phyloP scores from a whole-genome alignment of 2,113 vertebrate genomes.

The Malurus alboscapulatus region DNA sequence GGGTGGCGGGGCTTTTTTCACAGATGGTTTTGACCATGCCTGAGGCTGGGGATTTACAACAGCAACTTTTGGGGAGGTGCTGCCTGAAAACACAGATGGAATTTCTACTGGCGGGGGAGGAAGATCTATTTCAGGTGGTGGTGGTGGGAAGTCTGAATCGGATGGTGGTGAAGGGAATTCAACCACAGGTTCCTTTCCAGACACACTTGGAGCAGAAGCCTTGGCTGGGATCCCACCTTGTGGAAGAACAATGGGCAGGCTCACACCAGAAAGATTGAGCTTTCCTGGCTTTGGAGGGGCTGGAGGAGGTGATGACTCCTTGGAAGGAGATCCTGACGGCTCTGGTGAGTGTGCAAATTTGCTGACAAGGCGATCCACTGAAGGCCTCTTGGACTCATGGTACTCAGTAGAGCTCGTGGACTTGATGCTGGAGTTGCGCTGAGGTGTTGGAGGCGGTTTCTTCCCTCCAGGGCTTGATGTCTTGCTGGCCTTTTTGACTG shows the following conservation, averaged over 20 bases:
- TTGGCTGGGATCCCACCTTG: constrained; percentile 70
- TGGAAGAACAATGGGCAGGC: constrained; percentile 80
- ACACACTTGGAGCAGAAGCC: constrained; percentile 3
- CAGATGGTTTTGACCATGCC: constrained; percentile 81
- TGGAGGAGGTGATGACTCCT: constrained; percentile 80
- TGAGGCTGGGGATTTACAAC: constrained; percentile 94
- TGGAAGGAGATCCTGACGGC: constrained; percentile 76
- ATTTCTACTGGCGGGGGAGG: constrained; percentile 81
- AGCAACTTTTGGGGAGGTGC: constrained; percentile 82
- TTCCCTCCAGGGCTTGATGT: constrained; percentile 82
- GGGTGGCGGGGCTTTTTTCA: constrained; percentile 88
- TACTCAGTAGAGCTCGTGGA: constrained; percentile 75
- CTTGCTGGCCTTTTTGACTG: constrained; percentile 77
- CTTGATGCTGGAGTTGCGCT: constrained; percentile 91
- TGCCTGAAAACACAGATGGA: constrained; percentile 74
- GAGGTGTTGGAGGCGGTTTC: constrained; percentile 89
- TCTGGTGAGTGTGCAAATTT: constrained; percentile 84
- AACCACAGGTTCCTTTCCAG: constrained; percentile 69
- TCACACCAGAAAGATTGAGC: constrained; percentile 83
- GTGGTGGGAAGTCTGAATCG: constrained; percentile 85
- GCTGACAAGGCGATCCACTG: constrained; percentile 87
- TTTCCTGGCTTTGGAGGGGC: constrained; percentile 94
- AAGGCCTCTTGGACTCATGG: constrained; percentile 84
- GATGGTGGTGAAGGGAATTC: constrained; percentile 90
- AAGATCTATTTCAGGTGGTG: constrained; percentile 88